Evolutionary conservation across 1,140 invertebrate species (phyloP).

Genomic region (Hetaerina americana): DNA sequence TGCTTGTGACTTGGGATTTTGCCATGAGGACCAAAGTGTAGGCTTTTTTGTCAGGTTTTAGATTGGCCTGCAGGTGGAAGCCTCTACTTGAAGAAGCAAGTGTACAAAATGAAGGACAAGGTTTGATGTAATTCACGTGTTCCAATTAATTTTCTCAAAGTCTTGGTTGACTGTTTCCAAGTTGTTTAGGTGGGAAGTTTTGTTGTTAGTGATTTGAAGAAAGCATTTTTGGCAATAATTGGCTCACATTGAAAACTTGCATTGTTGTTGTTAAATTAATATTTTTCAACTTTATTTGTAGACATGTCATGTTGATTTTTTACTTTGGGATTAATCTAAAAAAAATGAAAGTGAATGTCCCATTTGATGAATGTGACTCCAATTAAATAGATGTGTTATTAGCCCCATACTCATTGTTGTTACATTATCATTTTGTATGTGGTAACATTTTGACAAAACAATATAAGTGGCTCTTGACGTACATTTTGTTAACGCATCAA

Average conservation of each 20-base stretch:
- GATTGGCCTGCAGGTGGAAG: not conserved
- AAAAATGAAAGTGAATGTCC: not conserved
- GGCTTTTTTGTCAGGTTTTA: not conserved
- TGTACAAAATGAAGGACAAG: conserved; percentile 2
- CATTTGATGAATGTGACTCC: not conserved
- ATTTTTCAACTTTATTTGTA: conserved; percentile 4
- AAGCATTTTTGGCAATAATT: not conserved
- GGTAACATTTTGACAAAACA: not conserved
- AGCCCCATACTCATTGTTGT: not conserved
- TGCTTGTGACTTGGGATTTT: not conserved
- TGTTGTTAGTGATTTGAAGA: not conserved
- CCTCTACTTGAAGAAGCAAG: conserved; percentile 3
- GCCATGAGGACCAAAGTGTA: not conserved
- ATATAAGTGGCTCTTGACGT: not conserved
- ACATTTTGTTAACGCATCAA: not conserved
- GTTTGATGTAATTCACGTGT: conserved; percentile 2
- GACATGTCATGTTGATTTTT: conserved; percentile 3
- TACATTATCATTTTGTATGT: not conserved
- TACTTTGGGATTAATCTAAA: not conserved
- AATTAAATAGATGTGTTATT: not conserved
- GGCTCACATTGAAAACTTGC: not conserved
- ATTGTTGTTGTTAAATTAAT: conserved; percentile 4
- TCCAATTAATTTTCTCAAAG: not conserved
- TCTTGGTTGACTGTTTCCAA: conserved; percentile 3
- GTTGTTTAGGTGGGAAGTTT: not conserved